Percentiles rank a stretch among this genome's conserved stretches.
Conservation (phyloP, 37 sponge, comb jelly and placozoan species). For the Diacarnus erythraeanus region DNA sequence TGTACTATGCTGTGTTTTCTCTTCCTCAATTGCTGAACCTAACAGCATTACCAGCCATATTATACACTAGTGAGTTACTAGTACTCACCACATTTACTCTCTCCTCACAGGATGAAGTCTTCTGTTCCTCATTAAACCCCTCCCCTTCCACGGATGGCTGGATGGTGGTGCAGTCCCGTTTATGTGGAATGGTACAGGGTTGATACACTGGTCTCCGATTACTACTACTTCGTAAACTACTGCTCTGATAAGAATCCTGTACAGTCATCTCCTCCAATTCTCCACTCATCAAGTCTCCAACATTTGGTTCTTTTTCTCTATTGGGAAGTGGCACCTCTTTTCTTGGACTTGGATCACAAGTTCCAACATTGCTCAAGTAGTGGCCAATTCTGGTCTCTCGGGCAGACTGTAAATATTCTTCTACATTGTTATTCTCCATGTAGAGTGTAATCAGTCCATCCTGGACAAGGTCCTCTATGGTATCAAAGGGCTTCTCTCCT, state of each 20-base stretch:
- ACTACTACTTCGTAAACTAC: background rate
- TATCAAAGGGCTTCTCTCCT: conserved; percentile 88
- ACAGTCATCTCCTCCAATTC: conserved; percentile 2
- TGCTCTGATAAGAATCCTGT: background rate
- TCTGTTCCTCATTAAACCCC: background rate
- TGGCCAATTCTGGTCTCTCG: conserved; percentile 7
- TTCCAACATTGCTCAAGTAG: background rate
- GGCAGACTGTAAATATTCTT: conserved; percentile 56
- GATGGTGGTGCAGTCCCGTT: background rate
- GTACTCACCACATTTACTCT: too few relatives aligned
- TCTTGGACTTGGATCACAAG: background rate
- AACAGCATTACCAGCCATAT: too few relatives aligned
- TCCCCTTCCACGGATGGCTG: background rate
- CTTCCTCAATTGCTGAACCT: too few relatives aligned
- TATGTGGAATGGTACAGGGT: conserved; percentile 19
- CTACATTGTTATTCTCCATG: conserved; percentile 82
- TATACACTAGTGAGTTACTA: too few relatives aligned
- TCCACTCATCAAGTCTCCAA: background rate
- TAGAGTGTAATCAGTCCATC: conserved; percentile 85
- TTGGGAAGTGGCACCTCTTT: background rate
- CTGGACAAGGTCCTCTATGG: conserved; percentile 82
- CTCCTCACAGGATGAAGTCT: background rate
- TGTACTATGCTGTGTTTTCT: conserved; percentile 10
- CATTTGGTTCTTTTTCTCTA: background rate
- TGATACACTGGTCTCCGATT: background rate